Conservation (phyloP, 2,113 vertebrate genomes). For the Scortum barcoo region DNA sequence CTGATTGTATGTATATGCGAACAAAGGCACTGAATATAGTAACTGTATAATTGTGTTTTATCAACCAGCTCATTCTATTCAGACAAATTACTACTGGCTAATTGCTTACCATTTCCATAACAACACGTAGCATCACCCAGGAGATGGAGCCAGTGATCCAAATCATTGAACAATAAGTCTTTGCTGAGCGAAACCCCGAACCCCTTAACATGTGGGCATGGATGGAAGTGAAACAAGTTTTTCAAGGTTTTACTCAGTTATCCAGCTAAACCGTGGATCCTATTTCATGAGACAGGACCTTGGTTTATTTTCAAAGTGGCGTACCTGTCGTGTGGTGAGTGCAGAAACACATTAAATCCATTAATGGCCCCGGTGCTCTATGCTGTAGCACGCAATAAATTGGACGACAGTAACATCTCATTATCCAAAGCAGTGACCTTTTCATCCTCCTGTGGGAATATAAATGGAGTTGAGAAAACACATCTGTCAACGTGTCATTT, state of each 20-base stretch:
- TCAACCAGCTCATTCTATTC: neutral
- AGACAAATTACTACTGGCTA: neutral
- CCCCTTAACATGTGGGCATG: too few relatives aligned
- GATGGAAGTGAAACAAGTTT: neutral
- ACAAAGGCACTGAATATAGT: neutral
- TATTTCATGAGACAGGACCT: neutral
- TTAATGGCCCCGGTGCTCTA: slow-evolving; percentile 18
- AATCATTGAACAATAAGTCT: neutral
- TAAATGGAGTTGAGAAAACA: slow-evolving; percentile 37
- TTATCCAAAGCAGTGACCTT: slow-evolving; percentile 53
- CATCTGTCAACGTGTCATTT: slow-evolving; percentile 22
- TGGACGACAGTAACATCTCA: slow-evolving; percentile 30
- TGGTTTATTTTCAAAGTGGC: slow-evolving; percentile 14
- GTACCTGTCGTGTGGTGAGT: slow-evolving; percentile 28
- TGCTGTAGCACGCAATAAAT: slow-evolving; percentile 40
- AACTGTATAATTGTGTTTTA: neutral
- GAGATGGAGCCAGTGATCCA: neutral
- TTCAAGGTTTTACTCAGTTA: neutral
- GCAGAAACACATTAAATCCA: slow-evolving; percentile 57
- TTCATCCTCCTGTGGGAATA: slow-evolving; percentile 7
- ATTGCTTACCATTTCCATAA: neutral
- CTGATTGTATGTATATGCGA: neutral
- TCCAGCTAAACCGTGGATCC: neutral
- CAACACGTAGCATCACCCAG: neutral
- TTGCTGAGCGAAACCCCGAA: neutral